Evolutionary conservation across 92 coral and sea anemone species (phyloP), one percentile per base, ranked within the genome.

Genomic region (Palythoa heliodiscus): DNA sequence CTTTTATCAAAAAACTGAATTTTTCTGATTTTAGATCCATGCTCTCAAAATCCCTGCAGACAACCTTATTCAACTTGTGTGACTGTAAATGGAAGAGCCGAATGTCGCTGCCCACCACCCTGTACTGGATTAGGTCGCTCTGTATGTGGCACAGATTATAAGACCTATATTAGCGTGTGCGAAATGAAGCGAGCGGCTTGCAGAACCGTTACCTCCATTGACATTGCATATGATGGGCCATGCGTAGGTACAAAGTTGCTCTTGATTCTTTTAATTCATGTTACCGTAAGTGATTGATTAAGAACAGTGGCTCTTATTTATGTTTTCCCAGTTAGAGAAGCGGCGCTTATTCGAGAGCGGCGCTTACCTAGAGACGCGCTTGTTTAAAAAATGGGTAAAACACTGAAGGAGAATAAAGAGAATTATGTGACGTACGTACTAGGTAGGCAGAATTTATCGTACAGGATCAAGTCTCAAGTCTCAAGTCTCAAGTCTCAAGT

Each of bases 141-240:
- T 2, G 11, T 76, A 11, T 76, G 82, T n/a, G 82, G 68, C n/a
- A 23, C 82, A 6, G 82, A 76, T 17, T 76, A 76, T 25, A 53
- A 25, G 12, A 53, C 68, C 14, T 76, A 76, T 38, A 24, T 24
- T 22, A 58, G 82, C 47, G 67, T 5, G 37, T 76, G 82, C 68
- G 67, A 76, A 76, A 29, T 76, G 82, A 17, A 29, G n/a, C 82
- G n/a, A 64, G 68, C 82, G 12, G 82, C 82, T 10, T 76, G 82
- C 57, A 43, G 47, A 29, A 22, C 67, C 14, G 82, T 58, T 17
- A 35, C 20, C 22, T 7, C 20, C 39, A 55, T 76, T 55, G 52
- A 16, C n/a, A 15, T 76, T 55, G 82, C 82, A 29, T 76, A 76
- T 40, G 82, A 76, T 29, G 82, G 82, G 9, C 43, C 40, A 53